Percentiles rank a stretch among this genome's conserved stretches.
Evolutionary conservation across 2,888 invertebrate species (phyloP).

Genomic region (Drosophila paracracens): DNA sequence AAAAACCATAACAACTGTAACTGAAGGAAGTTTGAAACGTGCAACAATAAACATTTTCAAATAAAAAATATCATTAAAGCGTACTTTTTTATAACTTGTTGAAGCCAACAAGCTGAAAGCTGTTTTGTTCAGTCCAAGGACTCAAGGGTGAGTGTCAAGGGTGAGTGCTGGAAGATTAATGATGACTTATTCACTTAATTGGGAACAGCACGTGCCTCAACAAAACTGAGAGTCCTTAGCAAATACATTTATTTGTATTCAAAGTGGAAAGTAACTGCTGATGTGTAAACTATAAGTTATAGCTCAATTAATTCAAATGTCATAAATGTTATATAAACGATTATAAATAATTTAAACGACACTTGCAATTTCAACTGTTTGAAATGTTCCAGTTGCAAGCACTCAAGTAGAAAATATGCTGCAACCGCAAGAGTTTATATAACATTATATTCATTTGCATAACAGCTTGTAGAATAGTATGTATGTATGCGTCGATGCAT

Average conservation of each 20-base stretch:
- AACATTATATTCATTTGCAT: constrained; percentile 21
- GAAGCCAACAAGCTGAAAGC: neutral
- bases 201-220: neutral
- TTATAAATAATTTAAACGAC: constrained; percentile 24
- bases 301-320: constrained; percentile 15
- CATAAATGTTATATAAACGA: constrained; percentile 3
- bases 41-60: constrained; percentile 77
- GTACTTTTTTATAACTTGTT: neutral
- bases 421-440: neutral
- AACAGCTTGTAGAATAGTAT: constrained; percentile 10
- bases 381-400: neutral
- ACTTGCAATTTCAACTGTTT: constrained; percentile 2
- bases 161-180: constrained; percentile 13
- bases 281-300: constrained; percentile 49
- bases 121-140: constrained; percentile 1
- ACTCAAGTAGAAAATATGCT: neutral
- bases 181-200: constrained; percentile 38
- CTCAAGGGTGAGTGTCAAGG: constrained; percentile 13
- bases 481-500: neutral
- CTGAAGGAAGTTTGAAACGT: constrained; percentile 73
- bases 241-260: constrained; percentile 4
- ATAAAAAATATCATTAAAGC: constrained; percentile 40
- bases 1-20: constrained; percentile 51
- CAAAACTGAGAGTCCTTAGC: constrained; percentile 5
- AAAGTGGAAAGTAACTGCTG: constrained; percentile 11